Evolutionary conservation across 2,113 vertebrate species (phyloP).

Genomic region (Psephotus haematonotus): DNA sequence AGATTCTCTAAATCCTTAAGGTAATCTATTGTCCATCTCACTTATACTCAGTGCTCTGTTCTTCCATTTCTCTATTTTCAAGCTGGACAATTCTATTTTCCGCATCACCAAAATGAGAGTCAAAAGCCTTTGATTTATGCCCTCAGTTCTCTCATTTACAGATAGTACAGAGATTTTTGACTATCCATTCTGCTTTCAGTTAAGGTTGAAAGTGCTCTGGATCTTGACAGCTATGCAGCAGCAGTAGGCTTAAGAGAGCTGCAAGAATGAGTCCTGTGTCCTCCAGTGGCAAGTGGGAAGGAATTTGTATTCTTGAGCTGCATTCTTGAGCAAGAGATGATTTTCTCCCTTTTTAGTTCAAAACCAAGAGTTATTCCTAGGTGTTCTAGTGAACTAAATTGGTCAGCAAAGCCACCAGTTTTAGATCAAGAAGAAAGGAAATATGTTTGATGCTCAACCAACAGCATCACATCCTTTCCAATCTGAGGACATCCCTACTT

Average conservation of each 20-base stretch:
- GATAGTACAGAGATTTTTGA: constrained; percentile 21
- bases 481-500: neutral
- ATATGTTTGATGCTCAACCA: neutral
- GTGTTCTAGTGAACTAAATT: neutral
- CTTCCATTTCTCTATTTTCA: constrained; percentile 39
- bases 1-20: constrained; percentile 7
- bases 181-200: constrained; percentile 34
- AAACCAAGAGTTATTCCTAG: neutral
- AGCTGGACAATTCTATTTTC: constrained; percentile 48
- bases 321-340: neutral
- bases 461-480: neutral
- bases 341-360: constrained; percentile 6
- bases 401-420: neutral
- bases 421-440: neutral
- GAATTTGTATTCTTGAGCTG: neutral
- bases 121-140: constrained; percentile 51
- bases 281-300: neutral
- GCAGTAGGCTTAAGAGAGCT: constrained; percentile 31
- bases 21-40: constrained; percentile 22
- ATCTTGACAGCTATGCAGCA: constrained; percentile 35
- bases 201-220: constrained; percentile 35
- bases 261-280: constrained; percentile 33
- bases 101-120: neutral
- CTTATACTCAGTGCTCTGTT: neutral
- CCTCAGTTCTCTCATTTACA: constrained; percentile 36